Evolutionary conservation across 2,888 invertebrate species (phyloP).

Genomic region (Conomelus anceps): DNA sequence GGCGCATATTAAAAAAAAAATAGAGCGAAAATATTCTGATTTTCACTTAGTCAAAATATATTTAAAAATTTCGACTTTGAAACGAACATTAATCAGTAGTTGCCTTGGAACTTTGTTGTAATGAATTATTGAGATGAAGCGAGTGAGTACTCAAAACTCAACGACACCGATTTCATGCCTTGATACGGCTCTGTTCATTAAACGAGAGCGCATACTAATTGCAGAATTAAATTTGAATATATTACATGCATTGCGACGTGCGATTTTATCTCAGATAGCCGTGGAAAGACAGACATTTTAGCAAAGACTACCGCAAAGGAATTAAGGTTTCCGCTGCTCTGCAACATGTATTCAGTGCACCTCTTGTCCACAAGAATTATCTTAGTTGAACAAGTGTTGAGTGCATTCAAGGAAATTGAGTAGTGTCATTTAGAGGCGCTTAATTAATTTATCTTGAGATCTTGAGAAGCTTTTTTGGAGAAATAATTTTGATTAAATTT

Average conservation of each 20-base stretch:
- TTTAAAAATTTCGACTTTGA: too few relatives aligned
- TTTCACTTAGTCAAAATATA: too few relatives aligned
- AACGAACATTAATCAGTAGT: too few relatives aligned
- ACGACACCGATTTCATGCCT: neutral
- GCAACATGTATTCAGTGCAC: neutral
- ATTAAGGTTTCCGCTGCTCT: neutral
- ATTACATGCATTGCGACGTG: neutral
- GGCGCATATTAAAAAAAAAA: too few relatives aligned
- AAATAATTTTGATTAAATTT: too few relatives aligned
- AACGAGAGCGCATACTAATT: neutral
- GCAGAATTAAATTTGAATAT: neutral
- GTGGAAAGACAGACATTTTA: neutral
- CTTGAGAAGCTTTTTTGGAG: too few relatives aligned
- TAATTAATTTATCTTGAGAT: neutral
- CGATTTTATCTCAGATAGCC: neutral
- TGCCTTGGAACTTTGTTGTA: neutral
- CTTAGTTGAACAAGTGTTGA: neutral
- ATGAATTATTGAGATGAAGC: neutral
- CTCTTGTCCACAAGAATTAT: neutral
- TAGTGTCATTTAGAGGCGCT: neutral
- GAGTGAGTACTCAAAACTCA: neutral
- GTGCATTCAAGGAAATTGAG: neutral
- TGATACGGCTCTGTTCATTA: neutral
- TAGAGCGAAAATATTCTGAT: too few relatives aligned
- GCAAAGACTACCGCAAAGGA: neutral